These are phyloP conservation scores for Camponotus vicinus DNA, from an alignment of 1,140 invertebrate species.

Conservation along the genomic window DNA sequence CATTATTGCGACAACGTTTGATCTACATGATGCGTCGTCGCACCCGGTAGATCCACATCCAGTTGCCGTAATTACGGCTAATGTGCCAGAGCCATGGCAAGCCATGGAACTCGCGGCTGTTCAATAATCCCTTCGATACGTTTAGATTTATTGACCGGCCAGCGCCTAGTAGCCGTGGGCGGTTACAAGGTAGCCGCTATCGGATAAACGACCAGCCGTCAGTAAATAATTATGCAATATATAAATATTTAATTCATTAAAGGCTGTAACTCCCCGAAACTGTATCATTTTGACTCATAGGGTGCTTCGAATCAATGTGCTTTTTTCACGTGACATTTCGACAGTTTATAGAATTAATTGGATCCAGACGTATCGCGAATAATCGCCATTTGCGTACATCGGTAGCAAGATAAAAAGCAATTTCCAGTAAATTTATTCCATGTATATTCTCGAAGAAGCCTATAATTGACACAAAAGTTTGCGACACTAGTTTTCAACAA, in stretches of 20 bases:
- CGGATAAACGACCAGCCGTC: slow-evolving; percentile 8
- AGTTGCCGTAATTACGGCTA: slow-evolving; percentile 66
- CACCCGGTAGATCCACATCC: slow-evolving; percentile 31
- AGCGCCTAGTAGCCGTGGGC: slow-evolving; percentile 16
- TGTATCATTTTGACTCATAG: too few relatives aligned
- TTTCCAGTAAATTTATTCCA: not conserved
- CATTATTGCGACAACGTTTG: slow-evolving; percentile 72
- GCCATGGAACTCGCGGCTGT: slow-evolving; percentile 35
- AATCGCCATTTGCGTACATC: too few relatives aligned
- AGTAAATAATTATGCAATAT: slow-evolving; percentile 42
- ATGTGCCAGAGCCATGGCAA: slow-evolving; percentile 34
- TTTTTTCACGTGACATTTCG: not conserved
- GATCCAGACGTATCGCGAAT: not conserved
- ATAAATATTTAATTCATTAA: slow-evolving; percentile 6
- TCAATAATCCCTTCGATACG: slow-evolving; percentile 60
- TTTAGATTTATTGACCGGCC: slow-evolving; percentile 61
- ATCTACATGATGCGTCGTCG: slow-evolving; percentile 67
- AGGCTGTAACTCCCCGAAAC: not conserved
- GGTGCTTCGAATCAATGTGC: not conserved
- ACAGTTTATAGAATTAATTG: not conserved
- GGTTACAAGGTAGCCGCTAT: not conserved
- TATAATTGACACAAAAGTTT: not conserved
- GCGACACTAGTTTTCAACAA: not conserved
- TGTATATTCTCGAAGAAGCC: too few relatives aligned
- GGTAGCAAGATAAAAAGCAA: not conserved